Conservation (phyloP, 2,797 vertebrate genomes). For the Balearica regulorum region DNA sequence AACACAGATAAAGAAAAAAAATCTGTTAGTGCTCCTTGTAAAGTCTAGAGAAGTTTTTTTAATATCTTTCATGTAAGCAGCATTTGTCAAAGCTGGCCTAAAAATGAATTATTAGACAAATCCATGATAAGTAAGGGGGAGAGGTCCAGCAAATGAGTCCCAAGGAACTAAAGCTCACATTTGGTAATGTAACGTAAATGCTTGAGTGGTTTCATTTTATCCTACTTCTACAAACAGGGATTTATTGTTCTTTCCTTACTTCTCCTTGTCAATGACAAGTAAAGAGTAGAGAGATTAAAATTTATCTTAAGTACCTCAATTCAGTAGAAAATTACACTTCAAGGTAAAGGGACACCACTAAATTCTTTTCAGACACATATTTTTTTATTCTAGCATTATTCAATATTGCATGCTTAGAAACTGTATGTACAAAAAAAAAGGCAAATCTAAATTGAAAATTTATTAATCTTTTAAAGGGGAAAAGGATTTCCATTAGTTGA, state of each 20-base stretch:
- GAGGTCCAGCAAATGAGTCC: background rate
- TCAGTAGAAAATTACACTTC: conserved; percentile 34
- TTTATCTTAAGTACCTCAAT: conserved; percentile 12
- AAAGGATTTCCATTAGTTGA: background rate
- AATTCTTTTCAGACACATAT: background rate
- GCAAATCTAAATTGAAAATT: background rate
- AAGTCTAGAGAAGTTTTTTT: background rate
- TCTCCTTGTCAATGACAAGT: conserved; percentile 38
- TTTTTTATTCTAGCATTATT: background rate
- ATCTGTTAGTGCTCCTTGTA: background rate
- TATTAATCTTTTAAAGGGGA: background rate
- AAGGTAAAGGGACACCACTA: background rate
- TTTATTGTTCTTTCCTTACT: conserved; percentile 43
- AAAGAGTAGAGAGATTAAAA: conserved; percentile 39
- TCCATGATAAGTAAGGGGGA: background rate
- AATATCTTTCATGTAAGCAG: background rate
- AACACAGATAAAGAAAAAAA: background rate
- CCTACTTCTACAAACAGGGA: background rate
- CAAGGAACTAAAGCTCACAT: background rate
- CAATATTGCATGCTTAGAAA: background rate
- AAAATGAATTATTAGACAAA: background rate
- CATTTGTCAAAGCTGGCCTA: background rate
- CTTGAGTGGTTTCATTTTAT: conserved; percentile 44
- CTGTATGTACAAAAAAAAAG: background rate
- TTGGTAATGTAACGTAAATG: conserved; percentile 9